These are phyloP conservation scores for Drosophila equinoxialis DNA, from an alignment of 1,140 invertebrate species.

Conservation along the genomic window DNA sequence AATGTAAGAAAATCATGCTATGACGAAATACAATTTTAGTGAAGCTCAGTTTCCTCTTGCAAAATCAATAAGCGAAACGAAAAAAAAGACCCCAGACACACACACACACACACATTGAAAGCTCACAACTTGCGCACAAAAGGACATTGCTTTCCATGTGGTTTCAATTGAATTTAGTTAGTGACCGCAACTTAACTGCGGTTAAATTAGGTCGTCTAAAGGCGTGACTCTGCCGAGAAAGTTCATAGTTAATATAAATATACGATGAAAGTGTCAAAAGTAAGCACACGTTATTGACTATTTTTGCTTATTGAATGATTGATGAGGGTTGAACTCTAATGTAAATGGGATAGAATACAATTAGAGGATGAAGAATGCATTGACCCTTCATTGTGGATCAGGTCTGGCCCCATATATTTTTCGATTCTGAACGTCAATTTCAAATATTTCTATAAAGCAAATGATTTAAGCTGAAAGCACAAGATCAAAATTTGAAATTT, in stretches of 20 bases:
- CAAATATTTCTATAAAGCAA: too few relatives aligned
- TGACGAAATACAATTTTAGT: conserved; percentile 3
- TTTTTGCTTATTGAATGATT: too few relatives aligned
- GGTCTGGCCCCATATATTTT: too few relatives aligned
- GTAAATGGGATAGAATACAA: too few relatives aligned
- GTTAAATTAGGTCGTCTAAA: neutral
- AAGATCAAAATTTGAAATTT: too few relatives aligned
- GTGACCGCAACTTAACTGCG: conserved; percentile 1
- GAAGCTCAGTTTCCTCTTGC: neutral
- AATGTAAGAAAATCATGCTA: neutral
- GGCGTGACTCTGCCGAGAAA: neutral
- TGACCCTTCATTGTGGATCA: too few relatives aligned
- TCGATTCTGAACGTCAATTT: too few relatives aligned
- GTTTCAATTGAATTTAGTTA: neutral
- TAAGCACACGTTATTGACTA: too few relatives aligned
- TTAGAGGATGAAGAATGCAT: too few relatives aligned
- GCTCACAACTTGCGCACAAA: conserved; percentile 6
- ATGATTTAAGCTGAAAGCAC: too few relatives aligned
- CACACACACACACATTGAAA: neutral
- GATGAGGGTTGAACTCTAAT: too few relatives aligned
- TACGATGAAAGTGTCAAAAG: too few relatives aligned
- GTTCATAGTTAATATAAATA: neutral
- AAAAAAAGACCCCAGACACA: neutral
- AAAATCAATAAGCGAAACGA: conserved; percentile 4
- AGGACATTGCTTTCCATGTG: conserved; percentile 4